A percentile compares a stretch with the other conserved stretches of the same genome.
Evolutionary conservation across 2,888 invertebrate genomes (phyloP).

Genomic region (Timandra comae): DNA sequence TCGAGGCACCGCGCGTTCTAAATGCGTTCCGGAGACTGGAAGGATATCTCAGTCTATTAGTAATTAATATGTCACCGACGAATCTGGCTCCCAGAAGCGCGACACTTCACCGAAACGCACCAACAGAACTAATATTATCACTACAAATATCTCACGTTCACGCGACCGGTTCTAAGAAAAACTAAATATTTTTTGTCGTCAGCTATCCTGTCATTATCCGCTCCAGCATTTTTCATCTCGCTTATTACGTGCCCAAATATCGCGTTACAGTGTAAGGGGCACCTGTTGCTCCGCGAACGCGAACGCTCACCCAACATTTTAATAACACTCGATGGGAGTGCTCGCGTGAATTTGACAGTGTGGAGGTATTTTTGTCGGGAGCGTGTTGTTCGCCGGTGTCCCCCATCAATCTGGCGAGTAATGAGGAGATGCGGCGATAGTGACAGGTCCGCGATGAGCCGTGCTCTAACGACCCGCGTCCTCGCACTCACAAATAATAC

Average conservation of each 20-base stretch:
- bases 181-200: slow-evolving; percentile 34
- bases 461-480: slow-evolving; percentile 46
- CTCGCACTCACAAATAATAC: slow-evolving; percentile 25
- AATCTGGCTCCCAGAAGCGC: slow-evolving; percentile 32
- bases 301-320: slow-evolving; percentile 13
- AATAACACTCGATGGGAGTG: slow-evolving; percentile 20
- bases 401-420: slow-evolving; percentile 45
- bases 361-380: slow-evolving; percentile 35
- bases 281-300: slow-evolving; percentile 38
- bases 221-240: slow-evolving; percentile 42
- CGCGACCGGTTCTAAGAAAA: slow-evolving; percentile 55
- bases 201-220: slow-evolving; percentile 40
- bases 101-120: slow-evolving; percentile 52
- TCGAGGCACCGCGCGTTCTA: slow-evolving; percentile 24
- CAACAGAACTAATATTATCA: slow-evolving; percentile 67
- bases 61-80: slow-evolving; percentile 55
- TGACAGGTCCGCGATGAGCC: slow-evolving; percentile 39
- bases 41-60: slow-evolving; percentile 45
- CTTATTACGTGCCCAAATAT: slow-evolving; percentile 39
- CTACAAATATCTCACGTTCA: slow-evolving; percentile 61
- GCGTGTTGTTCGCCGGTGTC: slow-evolving; percentile 28
- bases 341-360: slow-evolving; percentile 18
- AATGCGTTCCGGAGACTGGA: slow-evolving; percentile 26
- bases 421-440: slow-evolving; percentile 49
- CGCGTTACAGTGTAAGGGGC: slow-evolving; percentile 31